A percentile compares a stretch with the other conserved stretches of the same genome.
These are phyloP conservation scores for Ageneiosus marmoratus DNA, from an alignment of 2,113 vertebrate species.

Conservation along the genomic window DNA sequence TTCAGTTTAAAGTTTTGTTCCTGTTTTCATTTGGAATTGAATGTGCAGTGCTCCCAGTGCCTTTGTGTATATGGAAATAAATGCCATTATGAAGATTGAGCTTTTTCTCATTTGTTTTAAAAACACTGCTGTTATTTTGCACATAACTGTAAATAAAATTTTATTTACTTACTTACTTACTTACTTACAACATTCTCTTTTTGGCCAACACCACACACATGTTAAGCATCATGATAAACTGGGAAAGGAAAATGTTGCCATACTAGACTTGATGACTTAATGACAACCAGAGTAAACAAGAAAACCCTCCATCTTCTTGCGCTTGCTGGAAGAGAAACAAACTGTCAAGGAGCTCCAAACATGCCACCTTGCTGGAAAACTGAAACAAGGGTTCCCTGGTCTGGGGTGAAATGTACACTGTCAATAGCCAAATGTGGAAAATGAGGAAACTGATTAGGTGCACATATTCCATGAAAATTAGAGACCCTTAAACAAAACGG, in stretches of 20 bases:
- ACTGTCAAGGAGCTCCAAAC: background rate
- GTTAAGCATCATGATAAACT: background rate
- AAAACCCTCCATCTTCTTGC: background rate
- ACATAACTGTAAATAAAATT: too few relatives aligned
- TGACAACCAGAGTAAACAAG: constrained; percentile 3
- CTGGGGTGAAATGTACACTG: background rate
- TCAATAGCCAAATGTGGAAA: background rate
- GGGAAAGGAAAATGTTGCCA: constrained; percentile 12
- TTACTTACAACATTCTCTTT: background rate
- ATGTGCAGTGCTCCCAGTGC: too few relatives aligned
- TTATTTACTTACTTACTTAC: too few relatives aligned
- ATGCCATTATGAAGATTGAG: too few relatives aligned
- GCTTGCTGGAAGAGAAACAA: background rate
- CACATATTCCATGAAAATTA: too few relatives aligned
- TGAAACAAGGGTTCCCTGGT: background rate
- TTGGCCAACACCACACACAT: background rate
- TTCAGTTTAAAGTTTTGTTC: too few relatives aligned
- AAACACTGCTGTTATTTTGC: too few relatives aligned
- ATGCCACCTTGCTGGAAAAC: background rate
- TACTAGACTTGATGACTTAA: background rate
- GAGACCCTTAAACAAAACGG: background rate
- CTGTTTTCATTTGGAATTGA: too few relatives aligned
- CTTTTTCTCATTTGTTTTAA: too few relatives aligned
- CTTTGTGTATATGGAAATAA: too few relatives aligned
- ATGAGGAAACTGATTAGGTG: too few relatives aligned